Evolutionary conservation across 92 coral and sea anemone species (phyloP), one percentile per base, ranked within the genome.

Genomic region (Palythoa grandiflora): DNA sequence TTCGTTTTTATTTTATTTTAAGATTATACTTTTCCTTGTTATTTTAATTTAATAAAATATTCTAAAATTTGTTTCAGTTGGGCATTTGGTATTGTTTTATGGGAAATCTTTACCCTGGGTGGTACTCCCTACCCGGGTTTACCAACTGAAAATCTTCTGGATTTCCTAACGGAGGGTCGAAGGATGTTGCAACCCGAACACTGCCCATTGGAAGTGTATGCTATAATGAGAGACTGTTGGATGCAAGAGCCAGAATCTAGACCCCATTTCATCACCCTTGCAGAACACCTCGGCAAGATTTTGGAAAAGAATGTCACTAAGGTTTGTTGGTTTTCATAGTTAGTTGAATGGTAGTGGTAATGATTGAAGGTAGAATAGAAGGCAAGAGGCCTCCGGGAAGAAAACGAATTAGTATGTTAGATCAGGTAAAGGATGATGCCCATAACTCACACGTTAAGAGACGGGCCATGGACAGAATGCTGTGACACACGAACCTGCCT

Each of bases 21-120:
- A n/a, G n/a, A n/a, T n/a, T n/a, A n/a, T n/a, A n/a, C n/a, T n/a
- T n/a, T n/a, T n/a, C n/a, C n/a, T n/a, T n/a, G n/a, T n/a, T n/a
- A n/a, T n/a, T 44, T 44, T 7, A 44, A 4, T 54, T 54, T 2
- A 15, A 54, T 54, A 2, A 54, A 54, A 15, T 15, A 54, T 54
- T 60, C 19, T 40, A n/a, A 38, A 20, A 37, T 68, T 8, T n/a
- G 57, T 81, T 91, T 14, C 71, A 96, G 98, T 16, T 96, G 98
- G 98, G 93, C 98, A 16, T 96, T 91, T 90, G 98, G 98, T 72
- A 86, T 96, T 66, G 78, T 93, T 21, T 60, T 96, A 47, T 96
- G 98, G 98, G 98, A 96, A 90, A 94, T 91, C 87, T 90, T 96
- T 57, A 94, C 98, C 19, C 97, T 96, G 2, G 98, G 98, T 11